Evolutionary conservation across 2,797 vertebrate genomes (phyloP), one percentile per base, ranked within the genome.

Genomic region (Myripristis murdjan): DNA sequence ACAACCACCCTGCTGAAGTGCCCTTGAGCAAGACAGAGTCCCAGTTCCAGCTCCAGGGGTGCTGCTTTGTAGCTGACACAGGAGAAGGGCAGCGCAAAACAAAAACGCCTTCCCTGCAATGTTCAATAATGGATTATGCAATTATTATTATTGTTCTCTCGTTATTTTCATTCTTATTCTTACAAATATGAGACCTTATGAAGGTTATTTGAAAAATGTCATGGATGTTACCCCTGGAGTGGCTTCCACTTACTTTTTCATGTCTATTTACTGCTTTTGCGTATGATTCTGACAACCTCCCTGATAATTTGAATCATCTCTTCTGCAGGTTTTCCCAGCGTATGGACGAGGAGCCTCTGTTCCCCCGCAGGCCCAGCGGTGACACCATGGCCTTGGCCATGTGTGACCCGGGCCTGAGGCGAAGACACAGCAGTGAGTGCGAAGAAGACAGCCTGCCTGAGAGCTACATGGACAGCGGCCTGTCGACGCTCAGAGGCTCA

Each of bases 361-460:
- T 64, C 78, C 41, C 4, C 46, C 86, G 70, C 16, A 78, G 78
- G 18, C 91, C 83, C 57, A 92, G 87, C 82, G 73, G 85, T 20
- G 93, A 95, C 54, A 87, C 92, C 3, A 67, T 95, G 81, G 94
- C 94, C 4, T 84, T 99, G 93, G 97, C 97, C 14, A 93, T 97
- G 78, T 99, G 97, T 77, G 98, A 99, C 89, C 97, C 98, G 0
- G 95, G 97, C 93, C 94, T 96, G 83, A 95, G 90, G 85, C 95
- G 95, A 83, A 95, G 94, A 75, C 91, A 94, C 91, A 97, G 95
- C 88, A 93, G 85, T 6, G 97, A 94, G 85, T 97, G 75, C 51
- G 98, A 98, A 76, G 94, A 95, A 71, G 97, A 98, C 91, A 98
- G 96, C 66, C 92, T 98, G 61, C 93, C 96, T 0, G 95, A 98